Conservation (phyloP, 2,888 invertebrate species). For the Coelopa pilipes region DNA sequence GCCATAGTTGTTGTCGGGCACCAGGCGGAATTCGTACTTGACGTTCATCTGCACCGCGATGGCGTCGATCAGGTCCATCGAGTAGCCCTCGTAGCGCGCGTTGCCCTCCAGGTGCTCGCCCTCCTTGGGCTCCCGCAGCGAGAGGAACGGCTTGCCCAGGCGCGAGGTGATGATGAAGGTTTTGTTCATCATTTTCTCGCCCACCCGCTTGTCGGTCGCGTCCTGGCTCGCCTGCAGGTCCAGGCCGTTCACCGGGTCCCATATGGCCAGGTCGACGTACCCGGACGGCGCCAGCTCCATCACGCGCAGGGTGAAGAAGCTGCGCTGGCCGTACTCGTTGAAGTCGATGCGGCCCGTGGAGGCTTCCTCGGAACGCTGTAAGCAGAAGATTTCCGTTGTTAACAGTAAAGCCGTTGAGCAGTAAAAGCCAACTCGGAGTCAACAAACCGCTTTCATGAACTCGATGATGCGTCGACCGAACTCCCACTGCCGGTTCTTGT, state of each 20-base stretch:
- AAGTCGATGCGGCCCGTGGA: constrained; percentile 64
- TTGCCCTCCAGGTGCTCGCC: constrained; percentile 76
- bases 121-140: constrained; percentile 69
- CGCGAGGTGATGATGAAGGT: constrained; percentile 78
- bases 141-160: constrained; percentile 78
- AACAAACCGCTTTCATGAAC: constrained; percentile 73
- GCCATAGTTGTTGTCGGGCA: constrained; percentile 79
- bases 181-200: constrained; percentile 71
- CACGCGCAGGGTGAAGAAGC: constrained; percentile 75
- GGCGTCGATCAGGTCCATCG: constrained; percentile 87
- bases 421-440: neutral
- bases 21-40: constrained; percentile 77
- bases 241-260: constrained; percentile 65
- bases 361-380: constrained; percentile 60
- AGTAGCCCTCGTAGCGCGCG: constrained; percentile 87
- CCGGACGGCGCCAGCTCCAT: constrained; percentile 73
- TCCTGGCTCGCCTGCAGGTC: constrained; percentile 70
- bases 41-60: constrained; percentile 78
- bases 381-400: constrained; percentile 11
- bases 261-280: constrained; percentile 69
- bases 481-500: constrained; percentile 68
- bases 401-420: neutral
- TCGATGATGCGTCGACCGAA: constrained; percentile 75
- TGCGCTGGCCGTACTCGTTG: constrained; percentile 73
- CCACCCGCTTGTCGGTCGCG: constrained; percentile 70